A percentile compares a stretch with the other conserved stretches of the same genome.
phyloP scores from a whole-genome alignment of 2,888 invertebrate genomes.

The Drosophila percnosoma region DNA sequence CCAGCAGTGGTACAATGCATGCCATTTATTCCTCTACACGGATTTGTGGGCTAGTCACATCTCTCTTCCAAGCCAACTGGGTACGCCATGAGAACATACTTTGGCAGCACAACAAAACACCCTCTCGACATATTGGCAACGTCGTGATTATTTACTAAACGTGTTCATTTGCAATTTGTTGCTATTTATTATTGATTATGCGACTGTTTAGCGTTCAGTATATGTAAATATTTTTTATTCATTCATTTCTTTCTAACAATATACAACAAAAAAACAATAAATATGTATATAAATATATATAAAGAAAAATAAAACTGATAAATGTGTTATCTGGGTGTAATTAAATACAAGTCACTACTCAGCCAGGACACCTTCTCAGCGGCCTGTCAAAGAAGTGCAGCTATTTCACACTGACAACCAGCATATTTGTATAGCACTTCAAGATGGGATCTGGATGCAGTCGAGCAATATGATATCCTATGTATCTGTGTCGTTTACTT shows the following conservation, averaged over 20 bases:
- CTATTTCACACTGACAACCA: neutral
- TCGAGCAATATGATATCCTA: neutral
- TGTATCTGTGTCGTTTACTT: neutral
- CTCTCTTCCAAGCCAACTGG: neutral
- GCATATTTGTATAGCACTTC: neutral
- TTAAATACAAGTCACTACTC: neutral
- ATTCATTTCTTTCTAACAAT: slow-evolving; percentile 53
- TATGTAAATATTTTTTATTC: slow-evolving; percentile 76
- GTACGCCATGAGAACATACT: slow-evolving; percentile 35
- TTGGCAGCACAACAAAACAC: slow-evolving; percentile 7
- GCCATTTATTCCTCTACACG: slow-evolving; percentile 17
- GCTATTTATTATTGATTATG: slow-evolving; percentile 75
- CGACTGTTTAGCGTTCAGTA: slow-evolving; percentile 72
- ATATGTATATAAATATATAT: neutral
- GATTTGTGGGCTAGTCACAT: slow-evolving; percentile 12
- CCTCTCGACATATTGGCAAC: slow-evolving; percentile 9
- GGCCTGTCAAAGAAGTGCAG: neutral
- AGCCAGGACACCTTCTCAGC: neutral
- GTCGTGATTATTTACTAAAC: slow-evolving; percentile 75
- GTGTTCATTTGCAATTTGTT: slow-evolving; percentile 73
- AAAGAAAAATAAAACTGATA: neutral
- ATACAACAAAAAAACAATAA: slow-evolving; percentile 8
- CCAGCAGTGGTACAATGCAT: slow-evolving; percentile 12
- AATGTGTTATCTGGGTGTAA: neutral
- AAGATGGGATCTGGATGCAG: neutral